Conservation (phyloP, 1,140 invertebrate genomes). For the Caenorhabditis inopinata region DNA sequence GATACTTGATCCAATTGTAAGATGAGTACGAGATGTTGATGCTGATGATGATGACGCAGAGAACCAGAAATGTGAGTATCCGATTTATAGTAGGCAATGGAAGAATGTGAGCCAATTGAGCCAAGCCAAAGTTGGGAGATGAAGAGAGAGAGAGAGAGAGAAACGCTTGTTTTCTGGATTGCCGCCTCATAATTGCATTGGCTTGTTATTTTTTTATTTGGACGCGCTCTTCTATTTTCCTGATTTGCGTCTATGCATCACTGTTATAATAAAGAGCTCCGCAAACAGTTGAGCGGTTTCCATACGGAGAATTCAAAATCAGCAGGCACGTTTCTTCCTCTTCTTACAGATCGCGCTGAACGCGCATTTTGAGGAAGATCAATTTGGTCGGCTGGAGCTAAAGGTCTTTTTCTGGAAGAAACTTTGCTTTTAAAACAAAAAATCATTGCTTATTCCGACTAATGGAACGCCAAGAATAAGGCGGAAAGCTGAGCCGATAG, state of each 20-base stretch:
- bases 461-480: no score
- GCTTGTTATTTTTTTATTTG: not conserved
- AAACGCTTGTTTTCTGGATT: conserved; percentile 16
- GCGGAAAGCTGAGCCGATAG: no score
- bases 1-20: conserved; percentile 25
- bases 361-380: no score
- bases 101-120: not conserved
- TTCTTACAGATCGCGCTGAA: no score
- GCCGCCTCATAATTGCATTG: conserved; percentile 25
- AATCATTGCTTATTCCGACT: no score
- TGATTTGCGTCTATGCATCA: not conserved
- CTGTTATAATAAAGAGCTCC: no score
- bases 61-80: not conserved
- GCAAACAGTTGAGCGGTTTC: no score
- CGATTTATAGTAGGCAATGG: not conserved
- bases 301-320: no score
- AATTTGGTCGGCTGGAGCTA: no score
- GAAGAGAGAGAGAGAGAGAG: not conserved
- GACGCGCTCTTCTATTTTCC: not conserved
- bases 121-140: not conserved
- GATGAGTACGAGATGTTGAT: not conserved
- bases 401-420: no score
- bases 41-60: not conserved
- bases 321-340: no score
- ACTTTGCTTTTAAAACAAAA: no score